Evolutionary conservation across 1,140 invertebrate genomes (phyloP).

Genomic region (Elymnias hypermnestra): DNA sequence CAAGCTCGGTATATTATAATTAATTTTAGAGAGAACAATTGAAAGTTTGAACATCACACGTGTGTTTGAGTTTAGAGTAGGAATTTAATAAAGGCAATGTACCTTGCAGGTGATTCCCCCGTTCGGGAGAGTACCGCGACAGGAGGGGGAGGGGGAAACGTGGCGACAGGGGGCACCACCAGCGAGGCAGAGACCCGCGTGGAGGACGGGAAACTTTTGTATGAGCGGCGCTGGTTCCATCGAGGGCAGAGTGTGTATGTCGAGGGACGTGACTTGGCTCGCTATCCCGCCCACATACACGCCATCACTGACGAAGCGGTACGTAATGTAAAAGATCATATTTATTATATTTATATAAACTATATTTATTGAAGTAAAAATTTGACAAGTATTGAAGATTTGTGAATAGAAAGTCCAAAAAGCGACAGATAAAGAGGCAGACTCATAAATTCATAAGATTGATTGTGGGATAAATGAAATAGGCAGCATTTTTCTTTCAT

Average conservation of each 20-base stretch:
- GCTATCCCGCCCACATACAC: slow-evolving; percentile 91
- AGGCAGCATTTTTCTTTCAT: too few species aligned
- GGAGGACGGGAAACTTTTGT: slow-evolving; percentile 95
- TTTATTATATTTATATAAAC: too few species aligned
- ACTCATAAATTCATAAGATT: too few species aligned
- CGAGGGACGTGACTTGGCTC: slow-evolving; percentile 88
- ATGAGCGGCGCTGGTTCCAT: slow-evolving; percentile 96
- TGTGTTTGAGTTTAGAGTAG: slow-evolving; percentile 3
- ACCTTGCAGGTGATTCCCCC: slow-evolving; percentile 59
- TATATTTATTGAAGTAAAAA: too few species aligned
- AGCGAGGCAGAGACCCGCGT: slow-evolving; percentile 86
- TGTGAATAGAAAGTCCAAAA: too few species aligned
- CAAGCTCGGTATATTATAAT: too few species aligned
- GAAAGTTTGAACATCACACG: too few species aligned
- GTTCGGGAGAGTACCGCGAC: slow-evolving; percentile 43
- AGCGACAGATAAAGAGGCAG: too few species aligned
- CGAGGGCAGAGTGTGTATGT: slow-evolving; percentile 94
- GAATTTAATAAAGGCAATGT: background rate
- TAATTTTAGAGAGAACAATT: too few species aligned
- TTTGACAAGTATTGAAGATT: too few species aligned
- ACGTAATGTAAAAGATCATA: too few species aligned
- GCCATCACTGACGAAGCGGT: slow-evolving; percentile 93
- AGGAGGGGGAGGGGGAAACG: slow-evolving; percentile 30
- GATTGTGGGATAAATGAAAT: too few species aligned
- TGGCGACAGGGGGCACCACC: background rate